phyloP scores from a whole-genome alignment of 1,140 invertebrate species.

The Sarcophaga peregrina region DNA sequence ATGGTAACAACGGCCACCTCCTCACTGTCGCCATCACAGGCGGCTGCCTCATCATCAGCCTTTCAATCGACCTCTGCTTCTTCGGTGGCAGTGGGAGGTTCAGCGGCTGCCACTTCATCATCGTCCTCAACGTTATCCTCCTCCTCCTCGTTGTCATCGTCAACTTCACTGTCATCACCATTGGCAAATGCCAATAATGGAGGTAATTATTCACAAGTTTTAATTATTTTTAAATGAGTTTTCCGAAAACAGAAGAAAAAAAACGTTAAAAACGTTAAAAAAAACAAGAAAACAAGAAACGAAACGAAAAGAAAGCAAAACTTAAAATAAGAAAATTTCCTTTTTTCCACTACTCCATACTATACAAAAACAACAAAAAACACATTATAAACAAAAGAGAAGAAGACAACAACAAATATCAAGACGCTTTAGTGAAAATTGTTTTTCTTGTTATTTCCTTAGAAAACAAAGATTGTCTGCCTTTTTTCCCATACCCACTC shows the following conservation, averaged over 20 bases:
- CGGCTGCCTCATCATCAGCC: constrained; percentile 59
- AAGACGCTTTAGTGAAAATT: neutral
- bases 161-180: constrained; percentile 57
- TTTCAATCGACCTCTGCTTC: constrained; percentile 62
- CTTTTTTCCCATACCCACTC: neutral
- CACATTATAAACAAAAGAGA: neutral
- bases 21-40: constrained; percentile 59
- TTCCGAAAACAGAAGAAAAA: neutral
- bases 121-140: constrained; percentile 49
- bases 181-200: constrained; percentile 66
- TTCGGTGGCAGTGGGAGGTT: constrained; percentile 50
- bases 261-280: neutral
- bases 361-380: neutral
- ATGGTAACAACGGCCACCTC: constrained; percentile 73
- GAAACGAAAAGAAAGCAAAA: constrained; percentile 8
- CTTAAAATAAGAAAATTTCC: neutral
- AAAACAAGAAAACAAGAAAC: neutral
- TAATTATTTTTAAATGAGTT: constrained; percentile 67
- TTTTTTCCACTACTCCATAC: neutral
- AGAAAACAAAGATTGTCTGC: neutral
- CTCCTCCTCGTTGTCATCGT: constrained; percentile 48
- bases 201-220: constrained; percentile 67
- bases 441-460: neutral
- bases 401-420: constrained; percentile 27
- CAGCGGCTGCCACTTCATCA: constrained; percentile 51